Evolutionary conservation across 2,888 invertebrate genomes (phyloP), one percentile per base, ranked within the genome.

Genomic region (Parnassius smintheus): DNA sequence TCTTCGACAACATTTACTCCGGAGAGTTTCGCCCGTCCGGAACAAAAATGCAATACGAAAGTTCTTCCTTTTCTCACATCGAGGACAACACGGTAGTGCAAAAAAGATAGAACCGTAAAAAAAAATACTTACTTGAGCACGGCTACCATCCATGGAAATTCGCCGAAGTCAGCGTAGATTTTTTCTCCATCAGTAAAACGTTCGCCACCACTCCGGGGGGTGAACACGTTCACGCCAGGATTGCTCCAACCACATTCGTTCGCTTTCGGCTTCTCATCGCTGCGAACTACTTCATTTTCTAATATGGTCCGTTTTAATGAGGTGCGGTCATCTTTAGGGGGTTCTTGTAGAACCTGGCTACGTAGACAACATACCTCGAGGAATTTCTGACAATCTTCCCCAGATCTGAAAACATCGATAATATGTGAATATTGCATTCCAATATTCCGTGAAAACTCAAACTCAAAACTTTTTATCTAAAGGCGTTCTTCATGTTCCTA

Each of bases 111-210:
- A 35, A 7, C 7, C 35, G 7, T 35, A 7, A 18, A 18, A 18
- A 18, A 35, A 35, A 35, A 35, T 7, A 64, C 80, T 74, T 66
- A 88, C 89, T 83, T 92, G 58, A 96, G 83, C 48, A 96, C 86
- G 0, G 96, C 96, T 0, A 95, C 94, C 95, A 96, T 96, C 96
- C 96, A 97, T 0, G 96, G 96, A 78, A 96, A 96, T 81, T 96
- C 96, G 0, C 94, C 96, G 68, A 94, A 96, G 74, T 96, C 94
- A 93, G 86, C 93, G 77, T 61, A 48, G 96, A 52, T 93, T 93
- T 68, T 95, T 44, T 51, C 22, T 8, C 11, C 41, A n/a, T 3
- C 92, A 0, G 76, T 77, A 10, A 93, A 93, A 18, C 94, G 87
- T 0, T 41, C 22, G 10, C 93, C 93, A 13, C 94, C 87, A 0